These are phyloP conservation scores for Scolopax bukidnonensis DNA, from an alignment of 2,797 vertebrate genomes.

Conservation along the genomic window DNA sequence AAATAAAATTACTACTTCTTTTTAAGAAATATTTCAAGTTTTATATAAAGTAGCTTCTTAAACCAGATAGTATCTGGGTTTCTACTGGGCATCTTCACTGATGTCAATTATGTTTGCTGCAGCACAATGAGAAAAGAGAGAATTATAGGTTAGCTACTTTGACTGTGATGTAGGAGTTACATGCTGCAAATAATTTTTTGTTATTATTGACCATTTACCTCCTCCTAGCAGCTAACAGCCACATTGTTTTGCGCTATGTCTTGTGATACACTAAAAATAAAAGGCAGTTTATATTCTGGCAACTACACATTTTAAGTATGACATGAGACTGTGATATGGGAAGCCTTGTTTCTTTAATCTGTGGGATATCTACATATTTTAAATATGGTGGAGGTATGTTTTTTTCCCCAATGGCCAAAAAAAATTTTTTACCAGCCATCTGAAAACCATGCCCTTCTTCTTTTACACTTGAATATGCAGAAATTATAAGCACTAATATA, in stretches of 20 bases:
- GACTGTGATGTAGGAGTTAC: neutral
- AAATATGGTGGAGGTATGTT: neutral
- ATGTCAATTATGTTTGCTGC: neutral
- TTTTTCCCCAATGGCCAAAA: neutral
- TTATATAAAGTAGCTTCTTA: slow-evolving; percentile 16
- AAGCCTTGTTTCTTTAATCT: neutral
- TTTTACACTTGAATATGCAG: neutral
- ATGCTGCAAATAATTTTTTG: neutral
- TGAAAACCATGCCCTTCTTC: neutral
- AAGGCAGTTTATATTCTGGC: neutral
- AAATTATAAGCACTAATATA: neutral
- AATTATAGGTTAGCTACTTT: neutral
- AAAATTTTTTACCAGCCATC: neutral
- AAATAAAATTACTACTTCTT: slow-evolving; percentile 46
- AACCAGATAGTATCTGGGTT: slow-evolving; percentile 45
- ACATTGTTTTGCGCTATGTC: neutral
- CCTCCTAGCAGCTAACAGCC: neutral
- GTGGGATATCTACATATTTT: neutral
- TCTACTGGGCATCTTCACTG: neutral
- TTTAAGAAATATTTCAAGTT: slow-evolving; percentile 56
- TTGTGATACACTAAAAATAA: neutral
- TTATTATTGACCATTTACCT: neutral
- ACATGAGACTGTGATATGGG: neutral
- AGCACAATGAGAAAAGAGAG: neutral
- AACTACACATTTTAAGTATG: neutral